Evolutionary conservation across 1,140 invertebrate species (phyloP).

Genomic region (Ceratina japonica): DNA sequence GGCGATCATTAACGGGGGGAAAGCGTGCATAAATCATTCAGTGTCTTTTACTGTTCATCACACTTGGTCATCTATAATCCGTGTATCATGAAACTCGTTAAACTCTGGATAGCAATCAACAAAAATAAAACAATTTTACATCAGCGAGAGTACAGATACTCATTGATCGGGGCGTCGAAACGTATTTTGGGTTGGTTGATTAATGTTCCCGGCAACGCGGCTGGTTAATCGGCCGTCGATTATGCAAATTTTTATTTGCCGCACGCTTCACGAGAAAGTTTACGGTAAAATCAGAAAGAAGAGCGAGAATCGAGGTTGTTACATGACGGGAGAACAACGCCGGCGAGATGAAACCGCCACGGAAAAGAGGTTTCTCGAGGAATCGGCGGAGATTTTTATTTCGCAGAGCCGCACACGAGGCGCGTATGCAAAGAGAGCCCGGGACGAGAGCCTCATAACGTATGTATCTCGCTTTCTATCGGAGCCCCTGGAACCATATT

Average conservation of each 20-base stretch:
- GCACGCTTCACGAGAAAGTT: slow-evolving; percentile 24
- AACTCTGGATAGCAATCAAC: not conserved
- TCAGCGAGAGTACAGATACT: not conserved
- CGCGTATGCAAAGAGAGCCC: slow-evolving; percentile 57
- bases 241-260: slow-evolving; percentile 32
- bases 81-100: not conserved
- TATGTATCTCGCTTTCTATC: slow-evolving; percentile 66
- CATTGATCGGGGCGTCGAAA: slow-evolving; percentile 10
- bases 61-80: not conserved
- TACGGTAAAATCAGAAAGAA: slow-evolving; percentile 25
- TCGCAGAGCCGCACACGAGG: slow-evolving; percentile 18
- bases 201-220: slow-evolving; percentile 8
- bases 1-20: not conserved
- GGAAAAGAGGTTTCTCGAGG: slow-evolving; percentile 41
- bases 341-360: slow-evolving; percentile 8
- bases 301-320: slow-evolving; percentile 19
- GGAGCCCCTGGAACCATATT: slow-evolving; percentile 58
- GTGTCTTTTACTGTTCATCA: not conserved
- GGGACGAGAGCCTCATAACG: slow-evolving; percentile 55
- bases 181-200: slow-evolving; percentile 9
- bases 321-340: not conserved
- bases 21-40: not conserved
- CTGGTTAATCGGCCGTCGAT: slow-evolving; percentile 22
- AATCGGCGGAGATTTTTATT: slow-evolving; percentile 46
- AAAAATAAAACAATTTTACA: slow-evolving; percentile 6